A percentile compares a stretch with the other conserved stretches of the same genome.
These are phyloP conservation scores for Poeciliopsis gracilis DNA, from an alignment of 2,797 vertebrate genomes.

Conservation along the genomic window DNA sequence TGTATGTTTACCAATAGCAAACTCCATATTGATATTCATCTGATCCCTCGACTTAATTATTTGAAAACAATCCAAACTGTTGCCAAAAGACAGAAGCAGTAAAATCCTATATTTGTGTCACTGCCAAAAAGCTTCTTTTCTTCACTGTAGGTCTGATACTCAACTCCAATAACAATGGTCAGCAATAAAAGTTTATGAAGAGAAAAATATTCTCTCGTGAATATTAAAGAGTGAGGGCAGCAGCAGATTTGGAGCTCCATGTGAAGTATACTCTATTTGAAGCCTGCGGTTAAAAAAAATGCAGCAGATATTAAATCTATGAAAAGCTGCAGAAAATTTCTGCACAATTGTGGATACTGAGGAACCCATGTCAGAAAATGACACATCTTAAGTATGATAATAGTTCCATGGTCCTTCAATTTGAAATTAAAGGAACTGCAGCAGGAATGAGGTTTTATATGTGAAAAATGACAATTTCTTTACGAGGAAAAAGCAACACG, in stretches of 20 bases:
- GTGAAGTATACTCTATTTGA: background rate
- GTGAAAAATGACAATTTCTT: slow-evolving; percentile 27
- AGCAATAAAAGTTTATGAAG: background rate
- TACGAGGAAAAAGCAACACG: slow-evolving; percentile 29
- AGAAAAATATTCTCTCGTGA: background rate
- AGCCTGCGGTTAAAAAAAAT: background rate
- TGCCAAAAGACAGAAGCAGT: background rate
- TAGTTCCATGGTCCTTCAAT: slow-evolving; percentile 23
- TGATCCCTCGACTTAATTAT: background rate
- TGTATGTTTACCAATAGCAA: background rate
- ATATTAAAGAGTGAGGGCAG: too few species aligned
- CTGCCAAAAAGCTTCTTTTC: background rate
- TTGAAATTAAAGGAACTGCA: slow-evolving; percentile 20
- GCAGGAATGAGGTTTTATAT: slow-evolving; percentile 12
- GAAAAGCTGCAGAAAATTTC: background rate
- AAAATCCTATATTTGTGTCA: background rate
- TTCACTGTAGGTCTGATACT: background rate
- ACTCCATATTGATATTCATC: background rate
- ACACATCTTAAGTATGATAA: slow-evolving; percentile 30
- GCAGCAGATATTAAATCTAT: background rate
- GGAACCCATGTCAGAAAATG: slow-evolving; percentile 33
- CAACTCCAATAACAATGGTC: background rate
- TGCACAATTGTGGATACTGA: slow-evolving; percentile 16
- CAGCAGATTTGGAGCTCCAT: too few species aligned
- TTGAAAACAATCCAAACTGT: background rate